phyloP scores from a whole-genome alignment of 1,140 invertebrate species.

The Tetramorium simillimum region DNA sequence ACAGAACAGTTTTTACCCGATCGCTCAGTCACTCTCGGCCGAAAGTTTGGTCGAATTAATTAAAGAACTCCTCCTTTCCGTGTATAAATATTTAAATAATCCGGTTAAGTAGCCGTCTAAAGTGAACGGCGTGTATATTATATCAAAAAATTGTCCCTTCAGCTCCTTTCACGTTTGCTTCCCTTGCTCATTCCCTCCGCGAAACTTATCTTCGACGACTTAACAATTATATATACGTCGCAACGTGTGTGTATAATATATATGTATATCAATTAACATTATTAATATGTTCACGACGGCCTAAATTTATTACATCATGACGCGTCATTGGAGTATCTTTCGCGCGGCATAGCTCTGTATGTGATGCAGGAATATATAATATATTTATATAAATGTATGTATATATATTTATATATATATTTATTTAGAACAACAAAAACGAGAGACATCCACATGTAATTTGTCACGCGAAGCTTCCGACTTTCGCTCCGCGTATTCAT shows the following conservation, averaged over 20 bases:
- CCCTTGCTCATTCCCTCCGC: neutral
- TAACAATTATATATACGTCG: conserved; percentile 43
- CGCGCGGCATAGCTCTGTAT: conserved; percentile 1
- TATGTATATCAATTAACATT: conserved; percentile 53
- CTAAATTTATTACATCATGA: conserved; percentile 54
- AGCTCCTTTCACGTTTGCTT: neutral
- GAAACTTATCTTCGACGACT: conserved; percentile 14
- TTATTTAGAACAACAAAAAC: conserved; percentile 43
- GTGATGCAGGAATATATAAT: conserved; percentile 34
- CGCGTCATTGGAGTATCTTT: conserved; percentile 31
- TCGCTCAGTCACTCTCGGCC: conserved; percentile 37
- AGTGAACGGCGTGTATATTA: neutral
- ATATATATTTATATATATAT: conserved; percentile 12
- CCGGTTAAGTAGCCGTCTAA: conserved; percentile 17
- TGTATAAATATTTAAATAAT: conserved; percentile 56
- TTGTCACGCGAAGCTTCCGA: conserved; percentile 8
- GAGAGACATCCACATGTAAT: conserved; percentile 3
- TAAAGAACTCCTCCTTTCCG: neutral
- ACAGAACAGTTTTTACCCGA: conserved; percentile 35
- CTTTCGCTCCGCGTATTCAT: neutral
- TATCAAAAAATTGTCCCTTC: neutral
- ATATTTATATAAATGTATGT: conserved; percentile 42
- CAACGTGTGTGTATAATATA: conserved; percentile 22
- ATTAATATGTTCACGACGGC: neutral
- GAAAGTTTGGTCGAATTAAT: conserved; percentile 49